phyloP scores from a whole-genome alignment of 1,140 invertebrate species.

The Diorhabda sublineata region DNA sequence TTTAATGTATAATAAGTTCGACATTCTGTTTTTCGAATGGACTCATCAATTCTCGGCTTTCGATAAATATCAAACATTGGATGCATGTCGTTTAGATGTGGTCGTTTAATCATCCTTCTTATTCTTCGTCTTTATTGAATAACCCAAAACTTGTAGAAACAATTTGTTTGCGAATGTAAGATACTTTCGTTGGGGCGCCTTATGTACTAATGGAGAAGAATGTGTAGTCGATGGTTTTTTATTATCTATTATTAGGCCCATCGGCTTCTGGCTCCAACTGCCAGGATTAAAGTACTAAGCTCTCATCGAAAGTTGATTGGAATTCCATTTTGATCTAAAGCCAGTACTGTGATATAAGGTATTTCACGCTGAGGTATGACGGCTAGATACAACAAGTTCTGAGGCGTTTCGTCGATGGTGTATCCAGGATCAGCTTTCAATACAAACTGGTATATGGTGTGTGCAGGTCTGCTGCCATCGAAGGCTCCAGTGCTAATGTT shows the following conservation, averaged over 20 bases:
- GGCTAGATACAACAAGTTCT: background rate
- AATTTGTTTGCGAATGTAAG: too few relatives aligned
- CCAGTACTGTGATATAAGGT: constrained; percentile 23
- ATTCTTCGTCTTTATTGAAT: too few relatives aligned
- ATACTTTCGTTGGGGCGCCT: too few relatives aligned
- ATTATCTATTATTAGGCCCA: too few relatives aligned
- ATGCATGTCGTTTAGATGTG: background rate
- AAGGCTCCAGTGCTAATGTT: constrained; percentile 25
- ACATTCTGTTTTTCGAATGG: constrained; percentile 13
- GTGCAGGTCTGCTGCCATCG: constrained; percentile 20
- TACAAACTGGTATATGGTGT: constrained; percentile 26
- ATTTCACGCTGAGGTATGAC: constrained; percentile 13
- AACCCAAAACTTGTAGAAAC: too few relatives aligned
- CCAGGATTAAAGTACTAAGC: background rate
- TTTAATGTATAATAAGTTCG: background rate
- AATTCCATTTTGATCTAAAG: constrained; percentile 24
- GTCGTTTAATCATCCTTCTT: constrained; percentile 8
- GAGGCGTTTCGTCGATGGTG: background rate
- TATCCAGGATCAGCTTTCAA: constrained; percentile 22
- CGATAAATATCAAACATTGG: constrained; percentile 18
- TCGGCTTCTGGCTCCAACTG: too few relatives aligned
- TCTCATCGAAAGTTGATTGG: constrained; percentile 23
- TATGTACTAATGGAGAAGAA: too few relatives aligned
- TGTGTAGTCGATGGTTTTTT: too few relatives aligned
- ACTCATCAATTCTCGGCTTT: constrained; percentile 1